A percentile compares a stretch with the other conserved stretches of the same genome.
Conservation (phyloP, 2,888 invertebrate genomes). For the Sussaba pulchella region DNA sequence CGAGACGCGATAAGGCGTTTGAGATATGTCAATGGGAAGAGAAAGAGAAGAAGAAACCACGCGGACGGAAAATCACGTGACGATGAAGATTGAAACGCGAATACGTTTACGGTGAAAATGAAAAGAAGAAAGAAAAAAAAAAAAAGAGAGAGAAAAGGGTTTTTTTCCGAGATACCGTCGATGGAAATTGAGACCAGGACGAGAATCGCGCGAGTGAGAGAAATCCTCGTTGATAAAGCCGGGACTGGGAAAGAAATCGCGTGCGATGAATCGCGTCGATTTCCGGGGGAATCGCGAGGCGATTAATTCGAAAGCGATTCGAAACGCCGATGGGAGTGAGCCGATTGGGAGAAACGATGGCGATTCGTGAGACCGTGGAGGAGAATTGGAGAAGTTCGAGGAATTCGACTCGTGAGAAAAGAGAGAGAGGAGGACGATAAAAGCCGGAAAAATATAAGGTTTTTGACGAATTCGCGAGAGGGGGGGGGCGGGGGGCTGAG, state of each 20-base stretch:
- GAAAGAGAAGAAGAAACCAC: neutral
- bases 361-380: neutral
- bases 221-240: too few species aligned
- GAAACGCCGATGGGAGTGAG: too few species aligned
- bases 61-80: neutral
- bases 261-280: too few species aligned
- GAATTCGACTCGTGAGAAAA: neutral
- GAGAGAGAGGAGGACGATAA: neutral
- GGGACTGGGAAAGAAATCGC: too few species aligned
- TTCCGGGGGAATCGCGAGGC: too few species aligned
- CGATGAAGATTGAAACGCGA: too few species aligned
- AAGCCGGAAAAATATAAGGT: conserved; percentile 2
- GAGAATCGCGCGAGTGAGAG: too few species aligned
- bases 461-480: conserved; percentile 3
- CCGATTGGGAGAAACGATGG: neutral
- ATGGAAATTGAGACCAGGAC: too few species aligned
- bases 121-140: conserved; percentile 4
- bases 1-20: conserved; percentile 16
- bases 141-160: too few species aligned
- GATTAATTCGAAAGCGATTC: neutral
- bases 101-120: too few species aligned
- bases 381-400: neutral
- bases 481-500: too few species aligned
- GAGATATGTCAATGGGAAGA: conserved; percentile 1
- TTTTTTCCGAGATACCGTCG: too few species aligned